A percentile compares a stretch with the other conserved stretches of the same genome.
phyloP scores from a whole-genome alignment of 1,140 invertebrate species.

The Platorchestia sp. region DNA sequence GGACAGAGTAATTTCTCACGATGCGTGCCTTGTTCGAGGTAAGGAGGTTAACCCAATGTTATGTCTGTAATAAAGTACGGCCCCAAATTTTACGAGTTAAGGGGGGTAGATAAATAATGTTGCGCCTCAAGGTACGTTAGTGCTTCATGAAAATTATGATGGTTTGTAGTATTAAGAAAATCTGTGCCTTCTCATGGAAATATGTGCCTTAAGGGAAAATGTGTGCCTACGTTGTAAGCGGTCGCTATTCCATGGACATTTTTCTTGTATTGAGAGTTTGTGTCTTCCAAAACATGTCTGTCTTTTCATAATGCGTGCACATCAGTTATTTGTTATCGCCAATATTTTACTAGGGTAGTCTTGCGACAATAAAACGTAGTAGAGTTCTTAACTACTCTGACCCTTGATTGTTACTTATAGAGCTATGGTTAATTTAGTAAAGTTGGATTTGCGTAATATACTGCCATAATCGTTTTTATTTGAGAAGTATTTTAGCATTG shows the following conservation, averaged over 20 bases:
- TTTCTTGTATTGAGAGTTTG: background rate
- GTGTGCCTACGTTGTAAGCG: background rate
- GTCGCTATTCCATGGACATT: too few relatives aligned
- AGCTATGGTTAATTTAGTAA: too few relatives aligned
- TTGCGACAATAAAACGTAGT: too few relatives aligned
- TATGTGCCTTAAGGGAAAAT: background rate
- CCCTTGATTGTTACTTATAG: too few relatives aligned
- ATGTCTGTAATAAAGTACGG: background rate
- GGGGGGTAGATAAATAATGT: background rate
- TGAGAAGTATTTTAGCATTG: too few relatives aligned
- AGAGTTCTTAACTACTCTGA: too few relatives aligned
- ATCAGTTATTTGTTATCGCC: too few relatives aligned
- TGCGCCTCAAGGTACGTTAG: background rate
- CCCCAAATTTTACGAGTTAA: background rate
- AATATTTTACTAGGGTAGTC: too few relatives aligned
- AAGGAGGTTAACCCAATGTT: background rate
- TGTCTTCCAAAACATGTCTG: too few relatives aligned
- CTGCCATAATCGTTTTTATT: too few relatives aligned
- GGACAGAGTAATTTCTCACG: background rate
- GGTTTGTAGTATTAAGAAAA: background rate
- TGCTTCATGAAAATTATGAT: background rate
- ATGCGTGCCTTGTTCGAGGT: background rate
- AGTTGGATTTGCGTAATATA: too few relatives aligned
- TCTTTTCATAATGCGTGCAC: too few relatives aligned
- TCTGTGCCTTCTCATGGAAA: background rate